phyloP scores from a whole-genome alignment of 1,140 invertebrate genomes.

The Cydia pomonella region DNA sequence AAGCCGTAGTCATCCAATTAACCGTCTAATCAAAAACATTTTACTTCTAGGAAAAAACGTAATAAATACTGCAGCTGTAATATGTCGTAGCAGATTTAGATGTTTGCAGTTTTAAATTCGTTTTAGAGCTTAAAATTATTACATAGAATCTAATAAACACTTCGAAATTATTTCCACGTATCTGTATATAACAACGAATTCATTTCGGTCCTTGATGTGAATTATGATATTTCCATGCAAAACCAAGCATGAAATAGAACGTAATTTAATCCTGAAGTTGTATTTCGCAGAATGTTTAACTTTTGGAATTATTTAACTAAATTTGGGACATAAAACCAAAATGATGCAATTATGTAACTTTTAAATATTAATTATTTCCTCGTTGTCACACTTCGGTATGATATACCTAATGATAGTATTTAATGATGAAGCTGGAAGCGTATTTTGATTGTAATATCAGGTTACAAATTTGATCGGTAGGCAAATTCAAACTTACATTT shows the following conservation, averaged over 20 bases:
- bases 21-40: not conserved
- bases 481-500: no score
- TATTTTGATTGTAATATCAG: no score
- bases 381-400: no score
- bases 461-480: no score
- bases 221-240: constrained; percentile 15
- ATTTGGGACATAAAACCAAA: not conserved
- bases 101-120: no score
- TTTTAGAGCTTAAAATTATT: not conserved
- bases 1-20: not conserved
- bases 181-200: constrained; percentile 4
- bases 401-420: no score
- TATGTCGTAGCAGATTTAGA: no score
- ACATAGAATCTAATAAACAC: not conserved
- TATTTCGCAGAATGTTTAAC: not conserved
- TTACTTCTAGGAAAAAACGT: no score
- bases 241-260: constrained; percentile 7
- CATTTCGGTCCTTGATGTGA: constrained; percentile 2
- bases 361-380: no score
- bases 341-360: not conserved
- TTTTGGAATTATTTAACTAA: not conserved
- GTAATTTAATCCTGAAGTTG: constrained; percentile 14
- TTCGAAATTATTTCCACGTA: not conserved
- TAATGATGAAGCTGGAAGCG: no score
- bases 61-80: no score